Percentiles rank a stretch among this genome's conserved stretches.
Evolutionary conservation across 2,888 invertebrate genomes (phyloP).

Genomic region (Coenonympha glycerion): DNA sequence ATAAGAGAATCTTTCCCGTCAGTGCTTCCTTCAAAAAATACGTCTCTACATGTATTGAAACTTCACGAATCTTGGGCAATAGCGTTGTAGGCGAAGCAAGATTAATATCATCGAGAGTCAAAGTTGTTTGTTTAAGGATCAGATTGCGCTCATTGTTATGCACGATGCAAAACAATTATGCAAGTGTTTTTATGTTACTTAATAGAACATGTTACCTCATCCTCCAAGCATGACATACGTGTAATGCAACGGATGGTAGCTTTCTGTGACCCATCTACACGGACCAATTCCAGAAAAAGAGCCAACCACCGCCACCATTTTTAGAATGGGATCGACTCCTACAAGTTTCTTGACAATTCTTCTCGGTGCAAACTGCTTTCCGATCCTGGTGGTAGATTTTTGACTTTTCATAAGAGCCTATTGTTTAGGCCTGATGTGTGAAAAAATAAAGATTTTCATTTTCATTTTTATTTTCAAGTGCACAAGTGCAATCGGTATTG

Average conservation of each 20-base stretch:
- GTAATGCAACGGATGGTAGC: neutral
- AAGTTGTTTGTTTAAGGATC: constrained; percentile 12
- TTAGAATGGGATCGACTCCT: no score
- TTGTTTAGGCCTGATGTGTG: no score
- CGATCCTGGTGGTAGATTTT: no score
- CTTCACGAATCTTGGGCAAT: constrained; percentile 8
- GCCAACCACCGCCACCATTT: no score
- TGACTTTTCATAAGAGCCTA: no score
- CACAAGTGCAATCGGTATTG: no score
- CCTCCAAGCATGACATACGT: neutral
- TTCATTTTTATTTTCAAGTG: no score
- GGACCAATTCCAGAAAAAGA: no score
- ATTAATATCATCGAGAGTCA: constrained; percentile 9
- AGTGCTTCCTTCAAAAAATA: neutral
- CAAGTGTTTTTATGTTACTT: constrained; percentile 3
- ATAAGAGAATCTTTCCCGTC: constrained; percentile 14
- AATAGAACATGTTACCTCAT: constrained; percentile 6
- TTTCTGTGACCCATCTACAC: no score
- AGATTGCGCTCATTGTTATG: constrained; percentile 8
- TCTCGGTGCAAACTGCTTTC: no score
- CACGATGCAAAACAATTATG: constrained; percentile 11
- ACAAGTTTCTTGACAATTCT: no score
- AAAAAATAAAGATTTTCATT: no score
- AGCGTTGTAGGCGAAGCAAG: constrained; percentile 1
- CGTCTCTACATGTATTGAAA: constrained; percentile 15